Evolutionary conservation across 1,140 invertebrate genomes (phyloP).

Genomic region (Notospermus geniculatus): DNA sequence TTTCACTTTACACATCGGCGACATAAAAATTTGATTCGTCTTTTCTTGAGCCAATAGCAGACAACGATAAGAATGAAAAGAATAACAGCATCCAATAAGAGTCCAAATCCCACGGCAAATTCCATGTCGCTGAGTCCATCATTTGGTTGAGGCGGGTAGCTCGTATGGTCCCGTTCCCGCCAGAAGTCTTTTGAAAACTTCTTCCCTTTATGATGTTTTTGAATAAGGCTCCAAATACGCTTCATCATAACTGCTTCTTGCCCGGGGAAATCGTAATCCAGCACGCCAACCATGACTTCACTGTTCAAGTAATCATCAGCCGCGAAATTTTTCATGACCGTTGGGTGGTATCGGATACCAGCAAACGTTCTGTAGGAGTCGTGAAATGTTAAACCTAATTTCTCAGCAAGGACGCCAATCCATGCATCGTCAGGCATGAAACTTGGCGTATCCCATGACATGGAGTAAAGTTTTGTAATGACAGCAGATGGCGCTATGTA

Average conservation of each 20-base stretch:
- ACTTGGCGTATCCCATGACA: conserved; percentile 19
- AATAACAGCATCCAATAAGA: too few relatives aligned
- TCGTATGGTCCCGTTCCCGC: too few relatives aligned
- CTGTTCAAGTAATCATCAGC: conserved; percentile 16
- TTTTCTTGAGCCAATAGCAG: too few relatives aligned
- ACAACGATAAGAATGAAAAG: too few relatives aligned
- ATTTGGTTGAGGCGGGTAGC: too few relatives aligned
- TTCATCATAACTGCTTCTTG: conserved; percentile 26
- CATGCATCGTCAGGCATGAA: conserved; percentile 23
- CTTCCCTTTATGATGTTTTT: neutral
- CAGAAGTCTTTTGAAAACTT: too few relatives aligned
- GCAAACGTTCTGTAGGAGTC: conserved; percentile 24
- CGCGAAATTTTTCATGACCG: conserved; percentile 22
- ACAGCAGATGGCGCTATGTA: conserved; percentile 20
- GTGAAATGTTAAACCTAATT: conserved; percentile 21
- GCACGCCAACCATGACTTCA: conserved; percentile 24
- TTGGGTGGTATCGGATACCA: conserved; percentile 19
- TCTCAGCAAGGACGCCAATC: conserved; percentile 25
- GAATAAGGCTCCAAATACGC: conserved; percentile 17
- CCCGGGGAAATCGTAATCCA: conserved; percentile 21
- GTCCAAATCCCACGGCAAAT: too few relatives aligned
- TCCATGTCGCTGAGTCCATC: too few relatives aligned
- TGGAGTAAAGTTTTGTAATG: conserved; percentile 17
- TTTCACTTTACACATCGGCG: too few relatives aligned
- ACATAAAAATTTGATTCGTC: too few relatives aligned